Conservation (phyloP, 2,797 vertebrate genomes). For the Denticeps clupeoides region DNA sequence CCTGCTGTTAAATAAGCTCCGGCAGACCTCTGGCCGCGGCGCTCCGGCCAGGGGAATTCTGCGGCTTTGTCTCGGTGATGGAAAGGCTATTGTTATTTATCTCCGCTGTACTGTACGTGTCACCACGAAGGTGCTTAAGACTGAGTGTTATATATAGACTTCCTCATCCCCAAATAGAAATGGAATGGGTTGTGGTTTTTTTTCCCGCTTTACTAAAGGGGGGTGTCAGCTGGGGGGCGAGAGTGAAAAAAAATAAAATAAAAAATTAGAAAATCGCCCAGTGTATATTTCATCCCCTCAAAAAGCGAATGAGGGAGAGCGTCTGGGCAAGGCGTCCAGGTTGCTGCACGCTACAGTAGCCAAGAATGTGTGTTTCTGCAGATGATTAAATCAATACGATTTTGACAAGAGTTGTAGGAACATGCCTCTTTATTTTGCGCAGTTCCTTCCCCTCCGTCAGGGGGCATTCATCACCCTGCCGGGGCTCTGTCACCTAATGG, state of each 20-base stretch:
- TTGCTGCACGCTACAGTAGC: constrained; percentile 73
- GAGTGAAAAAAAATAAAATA: no score
- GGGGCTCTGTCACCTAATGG: constrained; percentile 79
- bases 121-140: constrained; percentile 30
- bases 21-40: constrained; percentile 29
- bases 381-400: constrained; percentile 98
- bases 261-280: constrained; percentile 56
- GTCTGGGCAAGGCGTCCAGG: constrained; percentile 35
- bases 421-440: constrained; percentile 87
- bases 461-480: constrained; percentile 85
- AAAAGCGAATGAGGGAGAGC: constrained; percentile 52
- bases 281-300: constrained; percentile 64
- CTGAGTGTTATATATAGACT: constrained; percentile 44
- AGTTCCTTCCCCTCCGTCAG: constrained; percentile 79
- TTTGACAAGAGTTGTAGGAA: constrained; percentile 95
- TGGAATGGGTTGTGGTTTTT: constrained; percentile 36
- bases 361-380: constrained; percentile 83
- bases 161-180: constrained; percentile 55
- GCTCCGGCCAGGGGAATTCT: constrained; percentile 34
- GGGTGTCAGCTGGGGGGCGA: background rate
- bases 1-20: constrained; percentile 39
- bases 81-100: constrained; percentile 43
- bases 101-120: constrained; percentile 31
- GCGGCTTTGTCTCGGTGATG: constrained; percentile 32
- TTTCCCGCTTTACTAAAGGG: background rate